These are phyloP conservation scores for Mystacides longicornis DNA, from an alignment of 2,888 invertebrate genomes.

Conservation along the genomic window DNA sequence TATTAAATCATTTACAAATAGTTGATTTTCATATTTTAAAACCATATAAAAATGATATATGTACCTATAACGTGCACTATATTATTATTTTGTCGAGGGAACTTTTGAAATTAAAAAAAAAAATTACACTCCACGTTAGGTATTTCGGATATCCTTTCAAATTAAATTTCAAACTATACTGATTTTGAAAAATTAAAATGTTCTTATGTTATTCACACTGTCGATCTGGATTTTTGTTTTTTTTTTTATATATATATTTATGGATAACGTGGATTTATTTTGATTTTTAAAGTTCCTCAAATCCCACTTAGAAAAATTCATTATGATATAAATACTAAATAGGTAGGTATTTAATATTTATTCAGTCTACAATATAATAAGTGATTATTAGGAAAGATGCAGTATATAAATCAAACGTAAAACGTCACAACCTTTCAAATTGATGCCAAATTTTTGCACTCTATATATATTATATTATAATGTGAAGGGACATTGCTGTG, in stretches of 20 bases:
- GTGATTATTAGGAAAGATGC: conserved; percentile 20
- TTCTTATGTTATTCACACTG: too few relatives aligned
- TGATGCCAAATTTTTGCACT: conserved; percentile 26
- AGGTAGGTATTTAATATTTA: conserved; percentile 26
- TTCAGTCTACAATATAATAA: conserved; percentile 23
- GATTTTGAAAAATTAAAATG: too few relatives aligned
- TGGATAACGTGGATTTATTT: too few relatives aligned
- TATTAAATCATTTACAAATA: conserved; percentile 13
- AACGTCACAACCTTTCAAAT: conserved; percentile 2
- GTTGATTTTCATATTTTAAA: conserved; percentile 24
- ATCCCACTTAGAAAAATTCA: conserved; percentile 24
- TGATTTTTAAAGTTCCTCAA: too few relatives aligned
- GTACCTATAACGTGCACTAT: conserved; percentile 25
- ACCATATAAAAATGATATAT: conserved; percentile 24
- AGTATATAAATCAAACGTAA: conserved; percentile 16
- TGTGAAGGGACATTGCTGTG: conserved; percentile 1
- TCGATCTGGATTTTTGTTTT: too few relatives aligned
- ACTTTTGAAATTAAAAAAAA: too few relatives aligned
- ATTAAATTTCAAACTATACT: too few relatives aligned
- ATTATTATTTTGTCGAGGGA: too few relatives aligned
- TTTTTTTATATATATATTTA: too few relatives aligned
- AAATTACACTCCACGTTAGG: too few relatives aligned
- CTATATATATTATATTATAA: conserved; percentile 3
- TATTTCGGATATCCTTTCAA: too few relatives aligned
- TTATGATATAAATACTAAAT: conserved; percentile 22